These are phyloP conservation scores for Hylia prasina DNA, from an alignment of 2,113 vertebrate genomes.

Conservation along the genomic window DNA sequence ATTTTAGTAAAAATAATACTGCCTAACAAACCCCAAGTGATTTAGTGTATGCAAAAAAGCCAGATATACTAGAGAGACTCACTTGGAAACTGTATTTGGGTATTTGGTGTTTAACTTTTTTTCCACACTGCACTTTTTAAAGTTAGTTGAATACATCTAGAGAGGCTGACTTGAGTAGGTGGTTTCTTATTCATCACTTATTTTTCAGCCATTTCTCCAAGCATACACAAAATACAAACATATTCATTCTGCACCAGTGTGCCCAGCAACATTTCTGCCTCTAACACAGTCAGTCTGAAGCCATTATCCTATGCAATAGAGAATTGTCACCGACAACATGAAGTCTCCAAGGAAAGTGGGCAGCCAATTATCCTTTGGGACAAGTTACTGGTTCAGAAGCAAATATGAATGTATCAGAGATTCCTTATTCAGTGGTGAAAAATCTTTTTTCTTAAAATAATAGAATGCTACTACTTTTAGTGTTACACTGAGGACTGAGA, in stretches of 20 bases:
- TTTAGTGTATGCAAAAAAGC: conserved; percentile 32
- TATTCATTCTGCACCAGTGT: not conserved
- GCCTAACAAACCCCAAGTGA: conserved; percentile 49
- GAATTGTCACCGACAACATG: not conserved
- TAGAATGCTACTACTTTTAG: not conserved
- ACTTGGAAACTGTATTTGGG: not conserved
- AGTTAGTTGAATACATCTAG: not conserved
- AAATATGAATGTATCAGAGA: not conserved
- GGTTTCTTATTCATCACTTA: not conserved
- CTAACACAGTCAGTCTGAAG: not conserved
- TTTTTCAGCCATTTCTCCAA: not conserved
- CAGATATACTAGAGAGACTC: not conserved
- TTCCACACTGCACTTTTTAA: not conserved
- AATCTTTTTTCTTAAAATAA: not conserved
- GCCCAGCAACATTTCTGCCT: not conserved
- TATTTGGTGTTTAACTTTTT: not conserved
- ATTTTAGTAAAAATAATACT: conserved; percentile 51
- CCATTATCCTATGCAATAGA: not conserved
- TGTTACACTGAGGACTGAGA: not conserved
- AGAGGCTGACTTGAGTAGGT: not conserved
- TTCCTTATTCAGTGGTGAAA: not conserved
- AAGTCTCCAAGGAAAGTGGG: not conserved
- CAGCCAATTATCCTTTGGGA: not conserved
- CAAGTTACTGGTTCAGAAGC: not conserved
- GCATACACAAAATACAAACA: not conserved